These are phyloP conservation scores for Lethrus apterus DNA, from an alignment of 1,140 invertebrate genomes.

Conservation along the genomic window DNA sequence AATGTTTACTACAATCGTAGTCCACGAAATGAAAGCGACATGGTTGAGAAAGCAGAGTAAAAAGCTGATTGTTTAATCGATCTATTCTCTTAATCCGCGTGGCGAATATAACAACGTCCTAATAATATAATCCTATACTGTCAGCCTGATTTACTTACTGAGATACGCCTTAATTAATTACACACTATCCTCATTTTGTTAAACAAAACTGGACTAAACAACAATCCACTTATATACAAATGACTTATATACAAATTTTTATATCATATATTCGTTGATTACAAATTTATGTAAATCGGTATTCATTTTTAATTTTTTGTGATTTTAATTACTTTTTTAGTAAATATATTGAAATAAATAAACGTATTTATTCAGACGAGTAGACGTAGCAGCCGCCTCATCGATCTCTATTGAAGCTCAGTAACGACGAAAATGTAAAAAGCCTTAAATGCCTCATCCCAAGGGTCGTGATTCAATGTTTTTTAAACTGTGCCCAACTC, in stretches of 20 bases:
- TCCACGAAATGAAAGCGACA: background rate
- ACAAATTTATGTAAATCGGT: background rate
- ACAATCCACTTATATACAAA: background rate
- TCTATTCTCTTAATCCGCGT: too few relatives aligned
- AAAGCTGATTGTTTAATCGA: background rate
- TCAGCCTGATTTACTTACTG: conserved; percentile 16
- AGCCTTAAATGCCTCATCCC: too few relatives aligned
- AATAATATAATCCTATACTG: conserved; percentile 17
- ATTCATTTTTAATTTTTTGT: background rate
- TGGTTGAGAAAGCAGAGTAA: background rate
- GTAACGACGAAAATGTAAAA: too few relatives aligned
- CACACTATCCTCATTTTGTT: too few relatives aligned
- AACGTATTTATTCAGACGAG: too few relatives aligned
- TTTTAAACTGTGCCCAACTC: too few relatives aligned
- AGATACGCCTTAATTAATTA: background rate
- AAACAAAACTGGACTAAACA: too few relatives aligned
- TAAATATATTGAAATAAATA: too few relatives aligned
- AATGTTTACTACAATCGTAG: background rate
- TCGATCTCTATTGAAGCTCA: too few relatives aligned
- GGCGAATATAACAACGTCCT: too few relatives aligned
- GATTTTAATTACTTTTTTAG: background rate
- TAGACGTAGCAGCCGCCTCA: too few relatives aligned
- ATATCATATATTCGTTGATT: background rate
- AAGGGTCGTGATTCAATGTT: too few relatives aligned
- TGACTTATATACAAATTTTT: background rate